These are phyloP conservation scores for Sebastes melanostomus DNA, from an alignment of 2,797 vertebrate genomes.

Conservation along the genomic window DNA sequence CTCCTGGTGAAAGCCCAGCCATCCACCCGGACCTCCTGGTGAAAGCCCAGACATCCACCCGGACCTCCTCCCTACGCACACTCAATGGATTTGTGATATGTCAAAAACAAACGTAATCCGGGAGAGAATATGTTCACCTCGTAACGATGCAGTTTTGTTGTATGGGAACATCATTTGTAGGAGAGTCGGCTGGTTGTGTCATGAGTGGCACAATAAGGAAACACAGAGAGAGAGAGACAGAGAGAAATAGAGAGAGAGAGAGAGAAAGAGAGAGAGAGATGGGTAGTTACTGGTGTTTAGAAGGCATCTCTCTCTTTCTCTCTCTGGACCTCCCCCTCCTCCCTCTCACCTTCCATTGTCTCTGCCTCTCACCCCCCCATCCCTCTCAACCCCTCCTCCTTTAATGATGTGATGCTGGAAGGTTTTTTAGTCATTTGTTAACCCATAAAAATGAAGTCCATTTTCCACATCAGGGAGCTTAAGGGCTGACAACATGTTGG, in stretches of 20 bases:
- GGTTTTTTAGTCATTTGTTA: conserved; percentile 7
- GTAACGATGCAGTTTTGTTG: background rate
- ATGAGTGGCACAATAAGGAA: no score
- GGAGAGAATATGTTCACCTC: background rate
- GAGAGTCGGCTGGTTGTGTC: no score
- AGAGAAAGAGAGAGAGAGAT: background rate
- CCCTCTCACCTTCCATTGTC: conserved; percentile 11
- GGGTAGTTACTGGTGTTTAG: conserved; percentile 35
- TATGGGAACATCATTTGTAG: background rate
- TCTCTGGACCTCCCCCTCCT: background rate
- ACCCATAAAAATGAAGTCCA: conserved; percentile 1
- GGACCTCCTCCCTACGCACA: background rate
- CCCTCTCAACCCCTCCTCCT: conserved; percentile 60
- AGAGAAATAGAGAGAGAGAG: background rate
- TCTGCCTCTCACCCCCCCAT: background rate
- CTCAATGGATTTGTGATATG: background rate
- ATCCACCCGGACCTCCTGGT: no score
- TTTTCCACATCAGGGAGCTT: background rate
- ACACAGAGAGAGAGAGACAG: no score
- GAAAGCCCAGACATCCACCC: no score
- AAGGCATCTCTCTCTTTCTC: conserved; percentile 16
- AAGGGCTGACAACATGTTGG: background rate
- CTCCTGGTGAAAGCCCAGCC: no score
- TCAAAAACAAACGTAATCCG: background rate
- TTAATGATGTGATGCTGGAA: conserved; percentile 65